Evolutionary conservation across 2,797 vertebrate species (phyloP), one percentile per base, ranked within the genome.

Genomic region (Xiphorhynchus erythropygius): DNA sequence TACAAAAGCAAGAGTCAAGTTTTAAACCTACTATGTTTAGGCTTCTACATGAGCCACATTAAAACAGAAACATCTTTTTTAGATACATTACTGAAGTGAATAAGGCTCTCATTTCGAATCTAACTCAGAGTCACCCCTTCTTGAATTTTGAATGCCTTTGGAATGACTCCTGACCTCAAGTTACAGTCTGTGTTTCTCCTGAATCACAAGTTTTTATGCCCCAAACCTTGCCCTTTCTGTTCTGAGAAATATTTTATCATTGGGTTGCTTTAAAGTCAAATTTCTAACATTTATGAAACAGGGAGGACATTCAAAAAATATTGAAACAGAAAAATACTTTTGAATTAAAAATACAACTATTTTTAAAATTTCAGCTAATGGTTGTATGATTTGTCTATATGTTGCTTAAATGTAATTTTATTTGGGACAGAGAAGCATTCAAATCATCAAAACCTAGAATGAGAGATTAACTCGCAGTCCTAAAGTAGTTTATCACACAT

Each of bases 401-500:
- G 15, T 68, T 78, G 2, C 47, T 87, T 56, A n/a, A 35, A 78
- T 71, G 6, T 5, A 35, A 14, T 49, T 96, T 70, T 63, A 56
- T 74, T 93, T 75, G 14, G 13, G 33, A 71, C 4, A 55, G 11
- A 30, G n/a, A 77, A 80, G 7, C 12, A 62, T 63, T 74, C n/a
- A 91, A 39, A 55, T 64, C 12, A 47, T 27, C 13, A 47, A 71
- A 83, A 67, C 4, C 10, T 50, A 70, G 16, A 28, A 68, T 4
- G 5, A 62, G 64, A 37, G 1, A n/a, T 41, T 41, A 57, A 50
- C 13, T 44, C 4, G 11, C 7, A 32, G 14, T 35, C 32, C 18
- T 79, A 27, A 44, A 55, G 18, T 8, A 35, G 32, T 24, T 37
- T 30, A 2, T 35, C 13, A 27, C 22, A 65, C 0, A 0, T 1